Base-by-base conservation (phyloP, 2,888 invertebrate genomes). In the Oasisia sp. region DNA sequence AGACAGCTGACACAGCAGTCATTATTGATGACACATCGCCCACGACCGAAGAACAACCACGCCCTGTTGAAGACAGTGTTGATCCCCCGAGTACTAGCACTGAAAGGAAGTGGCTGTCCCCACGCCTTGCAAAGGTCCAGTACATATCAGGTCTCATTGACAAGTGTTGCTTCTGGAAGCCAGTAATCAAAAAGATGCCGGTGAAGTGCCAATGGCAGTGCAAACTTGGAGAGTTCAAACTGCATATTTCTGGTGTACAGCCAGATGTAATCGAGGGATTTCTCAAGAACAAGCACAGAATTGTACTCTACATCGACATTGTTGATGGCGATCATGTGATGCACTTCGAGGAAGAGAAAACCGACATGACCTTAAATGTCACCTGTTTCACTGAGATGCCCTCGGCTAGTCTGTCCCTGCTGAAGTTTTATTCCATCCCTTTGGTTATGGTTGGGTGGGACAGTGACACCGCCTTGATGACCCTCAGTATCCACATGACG, bases 281-380 rank as follows among this genome's bases (percentile, higher is more conserved):
- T n/a, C n/a, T 91, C 56, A 32, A 91, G 9, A 44, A 74, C 27
- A 45, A 89, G 56, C 89, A 91, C 32, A 94, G 95, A 91, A 95
- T 94, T 92, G 95, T 95, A 95, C 92, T 96, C 90, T 96, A 96
- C 93, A 94, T 96, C 0, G 95, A 95, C 93, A 92, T 94, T 89
- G 93, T 93, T 14, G 94, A 93, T n/a, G 93, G 93, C 58, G 94
- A 94, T 45, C 95, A 94, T 93, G 94, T 96, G 92, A 91, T 96
- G 8, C 96, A 96, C 92, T 95, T 95, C 94, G 96, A 96, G 93
- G 93, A 93, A 12, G 91, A n/a, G 56, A 58, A 56, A 45, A 74
- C 38, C 74, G 89, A 32, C 38, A 92, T 12, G 91, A 74, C 27
- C 74, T 74, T 93, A 12, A 92, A 91, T 32, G 92, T 92, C 38